These are phyloP conservation scores for Phallusia fumigata DNA, from an alignment of 23 tunicate genomes.

Conservation along the genomic window DNA sequence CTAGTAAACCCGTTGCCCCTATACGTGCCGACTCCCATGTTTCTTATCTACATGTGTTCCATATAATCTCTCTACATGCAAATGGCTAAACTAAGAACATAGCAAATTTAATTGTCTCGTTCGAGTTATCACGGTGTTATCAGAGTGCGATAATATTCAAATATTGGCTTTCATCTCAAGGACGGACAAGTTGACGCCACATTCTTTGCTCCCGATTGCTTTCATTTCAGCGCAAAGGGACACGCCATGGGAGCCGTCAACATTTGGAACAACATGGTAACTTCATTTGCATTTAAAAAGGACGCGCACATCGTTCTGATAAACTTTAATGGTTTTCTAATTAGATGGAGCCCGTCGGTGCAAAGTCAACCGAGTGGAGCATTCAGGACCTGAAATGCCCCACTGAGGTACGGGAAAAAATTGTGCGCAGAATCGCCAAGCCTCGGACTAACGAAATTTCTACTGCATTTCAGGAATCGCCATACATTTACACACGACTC, in stretches of 20 bases:
- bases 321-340: not conserved
- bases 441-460: not conserved
- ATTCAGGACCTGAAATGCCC: slow-evolving; percentile 61
- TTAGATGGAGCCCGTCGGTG: slow-evolving; percentile 75
- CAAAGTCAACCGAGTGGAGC: slow-evolving; percentile 51
- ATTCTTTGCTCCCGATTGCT: slow-evolving; percentile 86
- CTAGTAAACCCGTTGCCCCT: too few species aligned
- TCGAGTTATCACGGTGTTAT: too few species aligned
- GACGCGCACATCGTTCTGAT: not conserved
- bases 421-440: not conserved
- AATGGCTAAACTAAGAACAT: too few species aligned
- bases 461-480: slow-evolving; percentile 43
- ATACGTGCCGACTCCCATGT: too few species aligned
- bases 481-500: slow-evolving; percentile 60
- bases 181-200: slow-evolving; percentile 77
- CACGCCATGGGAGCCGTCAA: slow-evolving; percentile 86
- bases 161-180: not conserved
- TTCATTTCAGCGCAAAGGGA: slow-evolving; percentile 80
- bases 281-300: not conserved
- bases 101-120: too few species aligned
- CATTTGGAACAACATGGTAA: slow-evolving; percentile 89
- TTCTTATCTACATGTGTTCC: too few species aligned
- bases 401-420: slow-evolving; percentile 40
- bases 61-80: too few species aligned
- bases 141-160: too few species aligned